Base-by-base conservation (phyloP, 2,113 vertebrate genomes). In the Mirounga angustirostris region DNA sequence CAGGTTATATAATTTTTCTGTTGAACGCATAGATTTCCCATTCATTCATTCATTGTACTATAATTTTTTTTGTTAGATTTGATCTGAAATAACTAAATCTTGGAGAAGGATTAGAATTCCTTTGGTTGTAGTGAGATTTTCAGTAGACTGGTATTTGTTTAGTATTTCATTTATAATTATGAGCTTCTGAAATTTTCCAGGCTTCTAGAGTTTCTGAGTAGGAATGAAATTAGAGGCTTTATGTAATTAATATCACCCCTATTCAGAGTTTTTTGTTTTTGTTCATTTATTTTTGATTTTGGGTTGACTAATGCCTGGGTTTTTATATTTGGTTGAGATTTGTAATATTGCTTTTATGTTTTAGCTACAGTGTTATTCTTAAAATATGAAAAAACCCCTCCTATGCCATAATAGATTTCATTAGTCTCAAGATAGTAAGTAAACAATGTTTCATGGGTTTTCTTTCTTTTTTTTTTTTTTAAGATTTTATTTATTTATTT, bases 81-180 rank as follows among this genome's bases (percentile, higher is more conserved):
- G 13, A 84, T 84, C 2, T 94, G 61, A 94, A 91, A 80, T 84
- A 84, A 79, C 14, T 56, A 59, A 95, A 46, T 93, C 43, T 79
- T 24, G 26, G 56, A 79, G 59, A 94, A 94, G 22, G 28, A 84
- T 94, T 94, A 81, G 63, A n/a, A 69, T 94, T 74, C 56, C 59
- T 89, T 88, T 96, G 95, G 54, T 93, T 88, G 24, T 84, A 67
- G 30, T 86, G 15, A 89, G 43, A 76, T 95, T 92, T 95, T 94
- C 11, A 63, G 6, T 82, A 82, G 56, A 81, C 19, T 76, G 4
- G 22, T 69, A 22, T 88, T 91, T 61, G n/a, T 74, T 97, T 71
- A 84, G 13, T 43, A 86, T 82, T 97, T 94, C 30, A 74, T 65
- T 84, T 92, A 33, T 88, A 54, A 36, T 89, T 88, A 89, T 79